phyloP scores from a whole-genome alignment of 2,888 invertebrate genomes.

The Sialis lutaria region DNA sequence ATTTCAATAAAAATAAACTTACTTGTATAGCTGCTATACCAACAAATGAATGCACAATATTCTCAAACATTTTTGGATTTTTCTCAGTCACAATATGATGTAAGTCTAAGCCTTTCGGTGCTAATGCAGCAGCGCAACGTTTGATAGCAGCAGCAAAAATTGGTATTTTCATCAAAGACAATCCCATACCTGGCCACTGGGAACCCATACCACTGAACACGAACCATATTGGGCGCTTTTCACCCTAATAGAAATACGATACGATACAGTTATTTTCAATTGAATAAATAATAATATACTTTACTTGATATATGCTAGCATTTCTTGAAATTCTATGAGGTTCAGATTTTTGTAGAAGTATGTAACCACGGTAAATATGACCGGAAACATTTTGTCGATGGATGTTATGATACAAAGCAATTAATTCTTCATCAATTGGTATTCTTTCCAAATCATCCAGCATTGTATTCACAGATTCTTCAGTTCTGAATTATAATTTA shows the following conservation, averaged over 20 bases:
- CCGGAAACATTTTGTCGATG: conserved; percentile 25
- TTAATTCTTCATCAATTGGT: conserved; percentile 41
- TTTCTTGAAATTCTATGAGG: conserved; percentile 25
- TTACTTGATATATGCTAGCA: conserved; percentile 19
- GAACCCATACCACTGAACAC: conserved; percentile 62
- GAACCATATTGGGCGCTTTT: conserved; percentile 45
- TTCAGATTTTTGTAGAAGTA: conserved; percentile 23
- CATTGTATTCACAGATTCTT: conserved; percentile 49
- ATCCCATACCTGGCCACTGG: conserved; percentile 55
- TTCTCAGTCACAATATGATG: conserved; percentile 39
- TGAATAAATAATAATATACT: no score
- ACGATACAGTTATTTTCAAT: no score
- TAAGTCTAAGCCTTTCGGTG: conserved; percentile 45
- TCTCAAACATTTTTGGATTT: conserved; percentile 44
- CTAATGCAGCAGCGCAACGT: conserved; percentile 41
- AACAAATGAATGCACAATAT: conserved; percentile 53
- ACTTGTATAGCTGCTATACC: conserved; percentile 54
- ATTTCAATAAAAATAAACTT: no score
- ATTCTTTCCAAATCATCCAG: conserved; percentile 42
- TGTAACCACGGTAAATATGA: conserved; percentile 46
- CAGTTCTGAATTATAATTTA: conserved; percentile 32
- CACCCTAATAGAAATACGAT: conserved; percentile 34
- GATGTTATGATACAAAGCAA: conserved; percentile 39
- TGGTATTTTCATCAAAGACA: conserved; percentile 44
- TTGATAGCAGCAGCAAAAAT: conserved; percentile 43